Percentiles rank a stretch among this genome's conserved stretches.
Evolutionary conservation across 2,888 invertebrate genomes (phyloP).

Genomic region (Macrosiphum euphorbiae): DNA sequence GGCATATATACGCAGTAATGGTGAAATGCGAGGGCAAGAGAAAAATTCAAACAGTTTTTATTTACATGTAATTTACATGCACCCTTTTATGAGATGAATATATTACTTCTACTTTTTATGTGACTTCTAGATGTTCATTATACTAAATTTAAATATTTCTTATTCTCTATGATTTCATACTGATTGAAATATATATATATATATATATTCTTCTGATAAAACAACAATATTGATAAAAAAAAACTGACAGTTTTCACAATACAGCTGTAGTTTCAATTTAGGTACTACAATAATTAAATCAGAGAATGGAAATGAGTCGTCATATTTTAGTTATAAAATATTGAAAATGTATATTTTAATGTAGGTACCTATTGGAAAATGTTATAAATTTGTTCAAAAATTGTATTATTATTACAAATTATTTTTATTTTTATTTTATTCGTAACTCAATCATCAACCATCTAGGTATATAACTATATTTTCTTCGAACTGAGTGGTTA

Average conservation of each 20-base stretch:
- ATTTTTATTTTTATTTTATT: too few relatives aligned
- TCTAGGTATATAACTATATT: neutral
- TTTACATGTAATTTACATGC: constrained; percentile 13
- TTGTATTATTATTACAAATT: neutral
- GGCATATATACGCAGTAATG: neutral
- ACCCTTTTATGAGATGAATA: neutral
- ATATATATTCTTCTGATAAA: neutral
- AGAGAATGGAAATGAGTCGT: neutral
- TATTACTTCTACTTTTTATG: constrained; percentile 19
- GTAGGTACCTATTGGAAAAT: neutral
- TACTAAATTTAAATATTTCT: neutral
- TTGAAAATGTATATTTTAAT: neutral
- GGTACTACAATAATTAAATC: neutral
- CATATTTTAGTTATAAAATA: neutral
- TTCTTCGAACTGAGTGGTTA: neutral
- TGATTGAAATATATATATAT: neutral
- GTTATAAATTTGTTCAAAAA: neutral
- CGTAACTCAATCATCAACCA: neutral
- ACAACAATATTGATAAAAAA: neutral
- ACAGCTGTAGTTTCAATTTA: neutral
- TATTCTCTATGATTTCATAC: neutral
- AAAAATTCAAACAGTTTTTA: constrained; percentile 26
- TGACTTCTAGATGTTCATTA: neutral
- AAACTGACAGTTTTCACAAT: neutral
- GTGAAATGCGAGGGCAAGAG: neutral